Conservation (phyloP, 2,888 invertebrate genomes). For the Drosophila subsilvestris region DNA sequence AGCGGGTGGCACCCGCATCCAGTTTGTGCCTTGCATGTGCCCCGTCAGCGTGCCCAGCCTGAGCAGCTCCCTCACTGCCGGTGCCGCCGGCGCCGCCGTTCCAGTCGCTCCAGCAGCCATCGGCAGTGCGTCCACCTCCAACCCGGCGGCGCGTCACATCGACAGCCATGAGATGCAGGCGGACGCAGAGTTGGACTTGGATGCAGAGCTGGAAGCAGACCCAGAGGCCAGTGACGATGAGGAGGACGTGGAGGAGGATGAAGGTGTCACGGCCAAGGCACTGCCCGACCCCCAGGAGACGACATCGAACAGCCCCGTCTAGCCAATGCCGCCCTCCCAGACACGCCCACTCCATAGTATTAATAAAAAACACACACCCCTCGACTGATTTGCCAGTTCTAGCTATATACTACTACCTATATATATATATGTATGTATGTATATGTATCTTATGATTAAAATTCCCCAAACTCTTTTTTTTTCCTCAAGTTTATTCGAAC, state of each 20-base stretch:
- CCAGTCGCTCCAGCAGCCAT: conserved; percentile 5
- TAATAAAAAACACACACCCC: conserved; percentile 11
- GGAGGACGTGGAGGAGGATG: conserved; percentile 8
- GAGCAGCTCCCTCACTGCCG: background rate
- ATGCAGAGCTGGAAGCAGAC: conserved; percentile 7
- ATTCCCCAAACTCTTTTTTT: conserved; percentile 14
- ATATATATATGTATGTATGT: no score
- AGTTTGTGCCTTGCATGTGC: conserved; percentile 83
- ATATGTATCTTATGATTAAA: background rate
- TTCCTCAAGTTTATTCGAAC: conserved; percentile 3
- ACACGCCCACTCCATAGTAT: conserved; percentile 30
- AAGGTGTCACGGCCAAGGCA: conserved; percentile 1
- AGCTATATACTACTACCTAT: background rate
- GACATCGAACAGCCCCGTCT: conserved; percentile 22
- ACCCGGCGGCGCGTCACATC: conserved; percentile 30
- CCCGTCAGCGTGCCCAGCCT: conserved; percentile 76
- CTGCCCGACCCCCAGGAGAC: conserved; percentile 15
- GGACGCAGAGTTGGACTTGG: conserved; percentile 24
- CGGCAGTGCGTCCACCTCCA: background rate
- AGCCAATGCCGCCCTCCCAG: conserved; percentile 13
- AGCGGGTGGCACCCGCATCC: conserved; percentile 52
- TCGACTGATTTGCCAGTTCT: conserved; percentile 49
- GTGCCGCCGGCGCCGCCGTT: background rate
- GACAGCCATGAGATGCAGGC: conserved; percentile 34
- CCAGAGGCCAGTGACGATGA: conserved; percentile 50